Evolutionary conservation across 92 coral and sea anemone species (phyloP).

Genomic region (Micromussa lordhowensis): DNA sequence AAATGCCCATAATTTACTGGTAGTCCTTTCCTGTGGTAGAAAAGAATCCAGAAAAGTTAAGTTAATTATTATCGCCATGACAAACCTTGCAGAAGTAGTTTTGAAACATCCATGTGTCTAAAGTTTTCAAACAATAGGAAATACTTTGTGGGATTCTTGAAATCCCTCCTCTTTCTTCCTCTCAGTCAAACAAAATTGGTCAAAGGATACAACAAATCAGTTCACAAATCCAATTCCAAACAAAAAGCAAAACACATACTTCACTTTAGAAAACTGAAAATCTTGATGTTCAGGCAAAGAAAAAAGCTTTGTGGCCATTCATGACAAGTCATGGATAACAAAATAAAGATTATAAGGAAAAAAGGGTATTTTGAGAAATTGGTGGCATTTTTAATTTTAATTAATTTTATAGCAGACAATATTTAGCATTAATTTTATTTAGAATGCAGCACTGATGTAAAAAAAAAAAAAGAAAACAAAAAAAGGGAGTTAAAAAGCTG

Average conservation of each 20-base stretch:
- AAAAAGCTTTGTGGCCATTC: too few species aligned
- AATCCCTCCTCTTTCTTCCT: not conserved
- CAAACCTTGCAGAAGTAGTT: not conserved
- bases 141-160: not conserved
- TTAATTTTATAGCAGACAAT: too few species aligned
- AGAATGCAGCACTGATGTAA: too few species aligned
- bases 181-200: not conserved
- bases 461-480: too few species aligned
- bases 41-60: not conserved
- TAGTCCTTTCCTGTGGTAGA: not conserved
- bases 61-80: not conserved
- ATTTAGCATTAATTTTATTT: too few species aligned
- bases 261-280: not conserved
- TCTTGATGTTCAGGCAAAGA: not conserved
- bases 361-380: too few species aligned
- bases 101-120: too few species aligned
- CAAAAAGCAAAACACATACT: not conserved
- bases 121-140: not conserved
- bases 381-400: too few species aligned
- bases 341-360: too few species aligned
- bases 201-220: not conserved
- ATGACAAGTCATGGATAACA: too few species aligned
- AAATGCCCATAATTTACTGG: conserved; percentile 72
- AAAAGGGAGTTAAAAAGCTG: not conserved
- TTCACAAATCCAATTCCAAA: not conserved